These are phyloP conservation scores for Tapirus terrestris DNA, from an alignment of 2,113 vertebrate genomes.

Conservation along the genomic window DNA sequence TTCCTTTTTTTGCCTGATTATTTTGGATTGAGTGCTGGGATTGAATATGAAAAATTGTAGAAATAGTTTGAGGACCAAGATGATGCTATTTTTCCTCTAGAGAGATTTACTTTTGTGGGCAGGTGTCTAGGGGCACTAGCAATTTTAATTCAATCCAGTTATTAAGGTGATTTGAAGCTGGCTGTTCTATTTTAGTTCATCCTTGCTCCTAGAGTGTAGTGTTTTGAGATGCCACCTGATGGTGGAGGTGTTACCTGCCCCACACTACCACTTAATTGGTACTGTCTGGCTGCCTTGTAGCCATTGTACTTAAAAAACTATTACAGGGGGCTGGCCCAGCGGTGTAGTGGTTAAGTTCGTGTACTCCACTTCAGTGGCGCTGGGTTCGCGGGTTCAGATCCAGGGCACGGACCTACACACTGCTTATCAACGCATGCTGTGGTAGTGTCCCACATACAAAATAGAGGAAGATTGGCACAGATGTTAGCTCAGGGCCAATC, in stretches of 20 bases:
- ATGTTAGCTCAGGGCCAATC: too few species aligned
- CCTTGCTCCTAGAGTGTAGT: background rate
- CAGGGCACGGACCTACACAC: too few species aligned
- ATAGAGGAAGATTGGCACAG: too few species aligned
- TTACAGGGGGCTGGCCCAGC: background rate
- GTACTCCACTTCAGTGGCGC: too few species aligned
- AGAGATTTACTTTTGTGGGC: background rate
- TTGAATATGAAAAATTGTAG: background rate
- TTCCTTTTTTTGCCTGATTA: background rate
- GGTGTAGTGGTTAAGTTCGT: too few species aligned
- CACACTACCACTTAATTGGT: background rate
- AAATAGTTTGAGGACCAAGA: background rate
- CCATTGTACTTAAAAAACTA: background rate
- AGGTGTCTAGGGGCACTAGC: background rate
- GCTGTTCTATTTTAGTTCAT: background rate
- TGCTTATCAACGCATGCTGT: too few species aligned
- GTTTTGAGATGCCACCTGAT: background rate
- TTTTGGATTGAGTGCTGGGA: background rate
- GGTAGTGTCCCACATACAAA: too few species aligned
- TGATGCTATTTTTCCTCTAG: background rate
- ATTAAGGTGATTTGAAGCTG: background rate
- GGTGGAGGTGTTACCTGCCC: background rate
- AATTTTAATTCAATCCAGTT: background rate
- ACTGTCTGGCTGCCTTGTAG: background rate
- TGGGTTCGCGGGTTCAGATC: too few species aligned